Evolutionary conservation across 2,113 vertebrate genomes (phyloP), one percentile per base, ranked within the genome.

Genomic region (Casuarius casuarius): DNA sequence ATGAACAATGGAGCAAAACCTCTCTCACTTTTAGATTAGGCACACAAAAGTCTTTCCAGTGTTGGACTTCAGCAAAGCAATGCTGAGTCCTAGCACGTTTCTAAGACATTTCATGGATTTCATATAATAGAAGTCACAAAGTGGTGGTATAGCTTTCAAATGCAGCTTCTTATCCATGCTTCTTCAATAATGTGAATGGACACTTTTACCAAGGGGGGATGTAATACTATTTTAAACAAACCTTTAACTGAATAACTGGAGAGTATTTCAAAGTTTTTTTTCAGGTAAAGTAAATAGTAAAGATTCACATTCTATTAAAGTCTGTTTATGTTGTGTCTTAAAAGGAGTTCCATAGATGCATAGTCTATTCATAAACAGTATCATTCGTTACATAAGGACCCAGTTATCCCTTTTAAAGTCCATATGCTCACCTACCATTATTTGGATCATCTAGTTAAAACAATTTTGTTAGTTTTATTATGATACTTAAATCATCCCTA

Each of bases 251-350:
- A 88, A 20, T 82, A 95, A 89, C 72, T 74, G 19, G 12, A 92
- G 79, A 89, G 59, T 49, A 31, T 94, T 96, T 93, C 25, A 87
- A 93, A 94, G 93, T 72, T 91, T 93, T 82, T 95, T 89, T 81
- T 90, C 77, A 90, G 59, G 33, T 81, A 44, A 70, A 58, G 73
- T 49, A 23, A 73, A 40, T 80, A 76, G 71, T 71, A 91, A 97
- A 91, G 71, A 81, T 48, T 90, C 61, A 84, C 23, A 83, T 78
- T 97, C 88, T 86, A 96, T 82, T 70, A 71, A 62, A 92, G 58
- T 10, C 48, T 68, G 70, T 82, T 85, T n/a, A 83, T 79, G 31
- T 5, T 72, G 15, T 29, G 68, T 48, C 22, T 63, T 79, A 62
- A 92, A 75, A 79, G 62, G 84, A 68, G 67, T 76, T 90, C 89